Conservation (phyloP, 2,888 invertebrate species). For the Minunthozetes semirufus region DNA sequence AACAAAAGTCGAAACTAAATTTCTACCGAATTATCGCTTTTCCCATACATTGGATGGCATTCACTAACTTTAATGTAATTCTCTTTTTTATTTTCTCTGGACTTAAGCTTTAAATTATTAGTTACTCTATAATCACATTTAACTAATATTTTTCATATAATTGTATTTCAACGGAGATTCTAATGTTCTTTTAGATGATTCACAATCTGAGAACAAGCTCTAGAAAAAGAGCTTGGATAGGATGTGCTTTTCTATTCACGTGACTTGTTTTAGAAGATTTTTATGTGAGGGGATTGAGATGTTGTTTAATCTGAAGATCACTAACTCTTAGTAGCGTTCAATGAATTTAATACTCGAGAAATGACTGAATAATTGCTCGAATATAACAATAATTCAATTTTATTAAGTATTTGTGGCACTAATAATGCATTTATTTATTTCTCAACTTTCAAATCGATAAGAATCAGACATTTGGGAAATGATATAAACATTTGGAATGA, state of each 20-base stretch:
- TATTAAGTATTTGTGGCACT: too few relatives aligned
- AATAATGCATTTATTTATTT: not conserved
- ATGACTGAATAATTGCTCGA: too few relatives aligned
- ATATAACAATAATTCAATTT: too few relatives aligned
- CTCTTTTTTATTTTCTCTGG: not conserved
- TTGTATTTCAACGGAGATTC: not conserved
- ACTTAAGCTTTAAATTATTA: constrained; percentile 24
- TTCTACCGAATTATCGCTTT: not conserved
- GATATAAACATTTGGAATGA: not conserved
- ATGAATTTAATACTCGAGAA: too few relatives aligned
- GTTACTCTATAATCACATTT: constrained; percentile 9
- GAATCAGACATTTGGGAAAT: not conserved
- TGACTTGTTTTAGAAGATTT: too few relatives aligned
- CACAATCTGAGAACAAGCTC: too few relatives aligned
- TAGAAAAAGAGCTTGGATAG: too few relatives aligned
- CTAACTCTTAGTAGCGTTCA: too few relatives aligned
- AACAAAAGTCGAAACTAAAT: not conserved
- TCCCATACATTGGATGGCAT: not conserved
- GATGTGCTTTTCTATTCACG: too few relatives aligned
- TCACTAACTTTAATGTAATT: not conserved
- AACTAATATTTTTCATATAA: constrained; percentile 10
- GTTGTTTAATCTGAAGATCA: too few relatives aligned
- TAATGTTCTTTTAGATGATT: too few relatives aligned
- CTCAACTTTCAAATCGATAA: not conserved
- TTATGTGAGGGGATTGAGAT: too few relatives aligned